phyloP scores from a whole-genome alignment of 2,797 vertebrate genomes.

The Propithecus deckenii region DNA sequence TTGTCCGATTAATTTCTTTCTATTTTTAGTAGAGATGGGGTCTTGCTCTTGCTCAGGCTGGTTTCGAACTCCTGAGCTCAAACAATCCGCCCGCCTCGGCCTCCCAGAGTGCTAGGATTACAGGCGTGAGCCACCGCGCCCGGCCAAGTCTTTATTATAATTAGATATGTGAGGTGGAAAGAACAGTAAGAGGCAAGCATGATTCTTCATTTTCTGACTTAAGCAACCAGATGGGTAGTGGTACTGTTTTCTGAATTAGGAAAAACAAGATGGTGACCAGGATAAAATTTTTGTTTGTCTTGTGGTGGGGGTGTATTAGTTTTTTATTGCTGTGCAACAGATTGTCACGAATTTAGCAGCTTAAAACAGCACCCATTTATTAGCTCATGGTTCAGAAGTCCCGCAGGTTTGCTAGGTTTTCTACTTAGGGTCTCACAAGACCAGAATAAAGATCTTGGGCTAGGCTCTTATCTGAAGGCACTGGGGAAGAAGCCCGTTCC shows the following conservation, averaged over 20 bases:
- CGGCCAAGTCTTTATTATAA: neutral
- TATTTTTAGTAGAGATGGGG: too few relatives aligned
- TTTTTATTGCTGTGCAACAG: neutral
- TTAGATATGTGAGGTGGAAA: neutral
- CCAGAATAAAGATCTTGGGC: neutral
- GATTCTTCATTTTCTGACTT: neutral
- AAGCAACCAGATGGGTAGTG: neutral
- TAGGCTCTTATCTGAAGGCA: neutral
- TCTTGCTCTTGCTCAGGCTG: too few relatives aligned
- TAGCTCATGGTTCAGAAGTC: neutral
- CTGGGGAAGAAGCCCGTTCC: neutral
- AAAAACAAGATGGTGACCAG: neutral
- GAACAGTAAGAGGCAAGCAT: neutral
- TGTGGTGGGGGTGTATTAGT: neutral
- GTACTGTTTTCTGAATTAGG: neutral
- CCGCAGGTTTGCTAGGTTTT: neutral
- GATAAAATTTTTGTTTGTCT: neutral
- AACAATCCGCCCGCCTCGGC: too few relatives aligned
- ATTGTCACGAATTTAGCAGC: neutral
- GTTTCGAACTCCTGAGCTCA: too few relatives aligned
- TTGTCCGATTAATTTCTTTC: too few relatives aligned
- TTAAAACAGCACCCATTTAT: neutral
- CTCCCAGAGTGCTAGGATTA: too few relatives aligned
- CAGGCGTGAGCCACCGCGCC: too few relatives aligned
- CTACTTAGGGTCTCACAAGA: neutral